Conservation (phyloP, 2,113 vertebrate species). For the Passerina amoena region DNA sequence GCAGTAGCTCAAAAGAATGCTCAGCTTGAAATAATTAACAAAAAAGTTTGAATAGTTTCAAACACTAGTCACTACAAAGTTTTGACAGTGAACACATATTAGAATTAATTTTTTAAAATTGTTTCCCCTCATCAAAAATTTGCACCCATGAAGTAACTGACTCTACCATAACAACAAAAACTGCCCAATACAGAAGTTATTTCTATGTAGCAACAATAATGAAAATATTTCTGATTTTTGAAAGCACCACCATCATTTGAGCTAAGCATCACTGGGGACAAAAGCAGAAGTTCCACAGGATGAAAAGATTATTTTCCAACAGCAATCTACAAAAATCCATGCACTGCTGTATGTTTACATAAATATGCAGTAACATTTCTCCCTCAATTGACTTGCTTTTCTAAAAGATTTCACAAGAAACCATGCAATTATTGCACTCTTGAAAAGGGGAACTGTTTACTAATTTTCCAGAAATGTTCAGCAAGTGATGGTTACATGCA, state of each 20-base stretch:
- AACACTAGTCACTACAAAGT: neutral
- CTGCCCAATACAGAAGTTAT: neutral
- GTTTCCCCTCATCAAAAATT: neutral
- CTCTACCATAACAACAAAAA: neutral
- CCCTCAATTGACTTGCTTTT: neutral
- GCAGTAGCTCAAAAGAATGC: neutral
- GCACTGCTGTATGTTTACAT: neutral
- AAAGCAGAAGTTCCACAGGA: neutral
- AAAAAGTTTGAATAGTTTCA: neutral
- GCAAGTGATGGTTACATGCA: neutral
- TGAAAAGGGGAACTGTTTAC: neutral
- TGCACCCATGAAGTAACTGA: neutral
- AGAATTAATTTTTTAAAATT: neutral
- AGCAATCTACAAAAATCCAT: neutral
- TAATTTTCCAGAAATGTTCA: neutral
- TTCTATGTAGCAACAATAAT: neutral
- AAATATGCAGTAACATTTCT: neutral
- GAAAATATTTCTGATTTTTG: neutral
- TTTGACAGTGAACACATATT: neutral
- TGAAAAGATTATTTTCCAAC: neutral
- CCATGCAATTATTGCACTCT: neutral
- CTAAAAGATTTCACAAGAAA: neutral
- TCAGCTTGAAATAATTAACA: slow-evolving; percentile 17
- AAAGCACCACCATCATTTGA: neutral
- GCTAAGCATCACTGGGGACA: neutral